Evolutionary conservation across 2,888 invertebrate species (phyloP), one percentile per base, ranked within the genome.

Genomic region (Drosophila greeni): DNA sequence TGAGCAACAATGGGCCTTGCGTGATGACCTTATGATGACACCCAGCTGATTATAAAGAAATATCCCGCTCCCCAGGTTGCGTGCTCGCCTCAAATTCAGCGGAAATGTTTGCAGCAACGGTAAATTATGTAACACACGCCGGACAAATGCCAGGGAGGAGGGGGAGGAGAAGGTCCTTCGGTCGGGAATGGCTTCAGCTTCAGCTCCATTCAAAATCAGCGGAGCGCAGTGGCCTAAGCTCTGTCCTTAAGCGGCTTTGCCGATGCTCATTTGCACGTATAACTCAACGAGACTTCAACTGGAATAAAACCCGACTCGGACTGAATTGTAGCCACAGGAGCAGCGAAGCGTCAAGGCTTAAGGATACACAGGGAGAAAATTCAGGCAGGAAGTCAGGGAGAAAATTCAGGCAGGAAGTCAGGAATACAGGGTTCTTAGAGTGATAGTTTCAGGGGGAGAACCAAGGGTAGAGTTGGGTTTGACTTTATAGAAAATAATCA

Each of bases 1-100:
- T 67, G 67, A 67, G 52, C 64, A 65, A 64, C 65, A 65, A 65
- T 65, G 65, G 65, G 65, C 48, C 16, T 67, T 67, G 67, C 67
- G 67, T 75, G 86, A 86, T 87, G 87, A 85, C 86, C 87, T 86
- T 85, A 82, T 75, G 86, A 86, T 86, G 86, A 86, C 86, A 86
- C 80, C 72, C 79, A 79, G 68, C 74, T 79, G 83, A 82, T 83
- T 80, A 83, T 77, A 77, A 72, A 75, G 75, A 74, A 80, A 82
- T 76, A 76, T 76, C 57, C 54, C 40, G 56, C 48, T 34, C 36
- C 24, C 24, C 9, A 18, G 14, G 43, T 70, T 54, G 79, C 79
- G 79, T 80, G 79, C 31, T 45, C 51, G 65, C 51, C 66, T 62
- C 80, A 82, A 80, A 80, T 80, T 80, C 81, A 80, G 79, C 82